A percentile compares a stretch with the other conserved stretches of the same genome.
Evolutionary conservation across 53 echinoderm and acorn worm genomes (phyloP).

Genomic region (Holothuria leucospilota): DNA sequence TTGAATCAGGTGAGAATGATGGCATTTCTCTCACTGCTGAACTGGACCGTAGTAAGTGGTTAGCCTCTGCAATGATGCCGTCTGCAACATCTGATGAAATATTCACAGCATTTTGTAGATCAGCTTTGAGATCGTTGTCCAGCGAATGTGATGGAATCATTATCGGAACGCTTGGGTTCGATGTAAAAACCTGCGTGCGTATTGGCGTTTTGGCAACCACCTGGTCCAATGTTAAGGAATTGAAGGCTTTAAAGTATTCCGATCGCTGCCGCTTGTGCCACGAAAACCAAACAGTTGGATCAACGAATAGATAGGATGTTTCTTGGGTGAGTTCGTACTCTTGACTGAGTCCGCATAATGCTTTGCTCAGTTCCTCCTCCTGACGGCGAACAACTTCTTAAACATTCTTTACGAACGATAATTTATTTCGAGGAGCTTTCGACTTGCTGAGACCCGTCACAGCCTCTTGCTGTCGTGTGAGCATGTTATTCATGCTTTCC

Average conservation of each 20-base stretch:
- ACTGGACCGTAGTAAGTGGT: neutral
- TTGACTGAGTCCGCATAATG: neutral
- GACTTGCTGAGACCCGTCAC: too few species aligned
- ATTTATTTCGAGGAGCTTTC: too few species aligned
- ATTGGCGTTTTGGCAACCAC: neutral
- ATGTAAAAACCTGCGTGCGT: too few species aligned
- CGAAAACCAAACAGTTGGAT: neutral
- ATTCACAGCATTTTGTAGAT: neutral
- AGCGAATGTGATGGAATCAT: neutral
- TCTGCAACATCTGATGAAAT: too few species aligned
- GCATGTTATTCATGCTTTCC: slow-evolving; percentile 15
- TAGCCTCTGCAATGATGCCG: neutral
- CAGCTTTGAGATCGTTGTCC: neutral
- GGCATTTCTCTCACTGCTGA: neutral
- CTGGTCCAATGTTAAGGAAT: neutral
- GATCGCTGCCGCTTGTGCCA: neutral
- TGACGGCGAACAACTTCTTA: neutral
- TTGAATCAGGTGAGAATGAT: neutral
- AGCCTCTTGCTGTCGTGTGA: neutral
- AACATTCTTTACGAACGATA: too few species aligned
- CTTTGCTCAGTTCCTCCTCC: neutral
- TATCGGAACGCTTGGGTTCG: too few species aligned
- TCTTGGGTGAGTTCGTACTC: neutral
- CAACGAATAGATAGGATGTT: neutral
- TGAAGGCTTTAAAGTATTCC: neutral